Evolutionary conservation across 2,797 vertebrate genomes (phyloP).

Genomic region (Fundulus diaphanus): DNA sequence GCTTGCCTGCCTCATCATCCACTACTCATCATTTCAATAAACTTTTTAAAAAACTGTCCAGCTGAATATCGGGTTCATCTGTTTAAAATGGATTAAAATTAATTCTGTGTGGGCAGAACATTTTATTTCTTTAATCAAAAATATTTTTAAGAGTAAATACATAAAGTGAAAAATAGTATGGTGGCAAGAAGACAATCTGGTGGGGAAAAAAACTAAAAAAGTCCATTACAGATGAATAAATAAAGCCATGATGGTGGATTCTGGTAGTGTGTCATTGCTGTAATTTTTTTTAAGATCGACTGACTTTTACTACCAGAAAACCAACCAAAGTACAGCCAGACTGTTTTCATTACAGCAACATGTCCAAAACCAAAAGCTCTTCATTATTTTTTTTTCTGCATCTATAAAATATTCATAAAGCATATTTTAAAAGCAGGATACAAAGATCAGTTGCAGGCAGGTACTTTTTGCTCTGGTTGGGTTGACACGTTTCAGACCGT

Average conservation of each 20-base stretch:
- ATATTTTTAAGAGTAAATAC: neutral
- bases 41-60: no score
- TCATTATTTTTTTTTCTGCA: slow-evolving; percentile 34
- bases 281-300: neutral
- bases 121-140: neutral
- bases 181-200: neutral
- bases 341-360: slow-evolving; percentile 26
- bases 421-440: slow-evolving; percentile 50
- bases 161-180: neutral
- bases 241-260: neutral
- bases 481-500: slow-evolving; percentile 47
- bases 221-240: neutral
- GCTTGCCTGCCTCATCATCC: no score
- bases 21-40: no score
- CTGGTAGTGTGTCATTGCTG: neutral
- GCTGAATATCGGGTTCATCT: no score
- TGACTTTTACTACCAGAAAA: slow-evolving; percentile 9
- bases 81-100: neutral
- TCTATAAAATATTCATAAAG: slow-evolving; percentile 63
- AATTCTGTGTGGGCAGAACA: neutral
- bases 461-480: slow-evolving; percentile 33
- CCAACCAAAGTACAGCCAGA: slow-evolving; percentile 9
- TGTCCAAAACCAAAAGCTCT: slow-evolving; percentile 31
- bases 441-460: slow-evolving; percentile 53
- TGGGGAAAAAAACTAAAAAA: neutral